These are phyloP conservation scores for Lacanobia oleracea DNA, from an alignment of 2,888 invertebrate species.

Conservation along the genomic window DNA sequence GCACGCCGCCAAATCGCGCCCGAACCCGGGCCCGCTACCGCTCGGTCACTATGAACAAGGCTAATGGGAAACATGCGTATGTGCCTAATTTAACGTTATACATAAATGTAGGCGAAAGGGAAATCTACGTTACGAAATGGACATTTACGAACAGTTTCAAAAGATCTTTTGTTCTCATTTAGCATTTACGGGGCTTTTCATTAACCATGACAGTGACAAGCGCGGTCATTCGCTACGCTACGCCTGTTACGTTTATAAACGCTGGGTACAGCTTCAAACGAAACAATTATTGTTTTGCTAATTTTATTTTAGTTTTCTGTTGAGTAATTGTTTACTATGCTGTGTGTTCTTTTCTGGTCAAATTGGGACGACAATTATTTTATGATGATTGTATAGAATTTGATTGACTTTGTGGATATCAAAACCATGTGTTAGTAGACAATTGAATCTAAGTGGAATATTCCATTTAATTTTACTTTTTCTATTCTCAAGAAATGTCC, in stretches of 20 bases:
- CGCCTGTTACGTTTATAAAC: neutral
- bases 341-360: no score
- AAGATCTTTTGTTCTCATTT: constrained; percentile 35
- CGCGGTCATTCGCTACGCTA: neutral
- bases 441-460: no score
- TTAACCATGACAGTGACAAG: constrained; percentile 16
- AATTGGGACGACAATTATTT: no score
- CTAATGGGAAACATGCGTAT: neutral
- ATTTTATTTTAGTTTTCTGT: neutral
- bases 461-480: neutral
- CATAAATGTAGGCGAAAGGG: constrained; percentile 5
- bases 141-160: constrained; percentile 44
- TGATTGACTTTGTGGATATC: no score
- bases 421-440: no score
- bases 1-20: no score
- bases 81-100: constrained; percentile 6
- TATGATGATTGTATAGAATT: no score
- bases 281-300: no score
- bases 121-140: constrained; percentile 39
- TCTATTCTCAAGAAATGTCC: neutral
- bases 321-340: no score
- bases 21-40: neutral
- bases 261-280: neutral
- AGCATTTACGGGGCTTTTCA: constrained; percentile 17
- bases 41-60: neutral